phyloP scores from a whole-genome alignment of 1,140 invertebrate species.

The Magallana ariakensis region DNA sequence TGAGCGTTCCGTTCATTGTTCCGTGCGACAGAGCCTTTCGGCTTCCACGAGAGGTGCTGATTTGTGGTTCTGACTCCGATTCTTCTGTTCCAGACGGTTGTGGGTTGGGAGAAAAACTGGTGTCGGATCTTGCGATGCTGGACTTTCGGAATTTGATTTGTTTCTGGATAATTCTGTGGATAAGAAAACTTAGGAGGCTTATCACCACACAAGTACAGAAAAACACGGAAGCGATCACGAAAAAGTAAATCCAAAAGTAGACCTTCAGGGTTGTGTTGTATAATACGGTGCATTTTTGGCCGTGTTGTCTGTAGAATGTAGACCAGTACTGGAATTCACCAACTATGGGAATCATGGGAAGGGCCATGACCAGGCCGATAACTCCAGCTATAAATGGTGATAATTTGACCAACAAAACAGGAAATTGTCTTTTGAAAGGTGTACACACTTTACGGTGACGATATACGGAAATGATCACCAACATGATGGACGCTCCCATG shows the following conservation, averaged over 20 bases:
- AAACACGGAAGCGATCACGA: not conserved
- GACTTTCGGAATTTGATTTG: not conserved
- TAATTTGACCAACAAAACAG: not conserved
- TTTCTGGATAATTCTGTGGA: not conserved
- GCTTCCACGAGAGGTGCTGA: not conserved
- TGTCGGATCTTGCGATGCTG: not conserved
- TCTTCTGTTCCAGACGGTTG: not conserved
- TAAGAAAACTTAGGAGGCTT: not conserved
- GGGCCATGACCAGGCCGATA: not conserved
- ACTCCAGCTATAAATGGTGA: not conserved
- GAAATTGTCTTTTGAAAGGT: constrained; percentile 25
- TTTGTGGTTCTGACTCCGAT: not conserved
- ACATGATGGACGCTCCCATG: not conserved
- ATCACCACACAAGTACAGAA: not conserved
- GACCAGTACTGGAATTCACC: not conserved
- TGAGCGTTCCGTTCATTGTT: not conserved
- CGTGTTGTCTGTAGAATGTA: not conserved
- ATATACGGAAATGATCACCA: constrained; percentile 1
- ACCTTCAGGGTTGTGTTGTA: not conserved
- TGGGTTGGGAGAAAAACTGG: not conserved
- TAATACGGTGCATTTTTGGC: constrained; percentile 8
- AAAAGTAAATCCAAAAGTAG: constrained; percentile 16
- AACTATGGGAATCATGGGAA: not conserved
- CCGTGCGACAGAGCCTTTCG: not conserved
- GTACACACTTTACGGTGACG: constrained; percentile 9